Evolutionary conservation across 2,797 vertebrate species (phyloP).

Genomic region (Caiman crocodilus): DNA sequence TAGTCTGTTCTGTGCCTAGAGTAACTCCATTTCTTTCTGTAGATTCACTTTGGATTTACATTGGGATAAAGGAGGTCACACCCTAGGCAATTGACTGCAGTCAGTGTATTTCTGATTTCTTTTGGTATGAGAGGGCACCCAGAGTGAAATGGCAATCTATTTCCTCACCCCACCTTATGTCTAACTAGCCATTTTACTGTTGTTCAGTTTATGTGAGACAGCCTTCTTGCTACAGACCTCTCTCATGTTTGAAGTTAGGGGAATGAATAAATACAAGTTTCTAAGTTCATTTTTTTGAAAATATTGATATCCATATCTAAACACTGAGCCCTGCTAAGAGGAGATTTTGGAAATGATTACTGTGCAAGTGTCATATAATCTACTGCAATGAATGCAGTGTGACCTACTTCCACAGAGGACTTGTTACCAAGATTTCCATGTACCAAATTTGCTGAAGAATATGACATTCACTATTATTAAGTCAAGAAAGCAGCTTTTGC

Average conservation of each 20-base stretch:
- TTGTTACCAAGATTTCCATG: constrained; percentile 53
- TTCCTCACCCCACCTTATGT: not conserved
- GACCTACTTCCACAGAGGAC: constrained; percentile 36
- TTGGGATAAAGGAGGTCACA: not conserved
- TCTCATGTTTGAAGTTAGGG: not conserved
- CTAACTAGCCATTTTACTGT: not conserved
- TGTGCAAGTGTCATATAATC: constrained; percentile 53
- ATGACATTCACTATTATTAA: constrained; percentile 65
- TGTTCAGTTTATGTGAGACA: not conserved
- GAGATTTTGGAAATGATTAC: not conserved
- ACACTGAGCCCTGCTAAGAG: constrained; percentile 11
- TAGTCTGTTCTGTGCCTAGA: not conserved
- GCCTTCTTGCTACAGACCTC: not conserved
- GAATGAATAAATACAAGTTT: no score
- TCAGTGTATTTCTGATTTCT: constrained; percentile 13
- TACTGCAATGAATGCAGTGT: constrained; percentile 20
- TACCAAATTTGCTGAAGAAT: constrained; percentile 62
- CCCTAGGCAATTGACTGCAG: constrained; percentile 4
- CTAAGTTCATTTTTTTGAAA: constrained; percentile 33
- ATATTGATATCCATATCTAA: constrained; percentile 41
- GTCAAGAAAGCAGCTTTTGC: constrained; percentile 41
- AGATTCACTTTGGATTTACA: not conserved
- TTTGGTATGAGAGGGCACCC: not conserved
- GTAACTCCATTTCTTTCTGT: not conserved
- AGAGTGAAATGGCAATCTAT: not conserved